These are phyloP conservation scores for Sabatieria punctata DNA, from an alignment of 2,888 invertebrate genomes.

Conservation along the genomic window DNA sequence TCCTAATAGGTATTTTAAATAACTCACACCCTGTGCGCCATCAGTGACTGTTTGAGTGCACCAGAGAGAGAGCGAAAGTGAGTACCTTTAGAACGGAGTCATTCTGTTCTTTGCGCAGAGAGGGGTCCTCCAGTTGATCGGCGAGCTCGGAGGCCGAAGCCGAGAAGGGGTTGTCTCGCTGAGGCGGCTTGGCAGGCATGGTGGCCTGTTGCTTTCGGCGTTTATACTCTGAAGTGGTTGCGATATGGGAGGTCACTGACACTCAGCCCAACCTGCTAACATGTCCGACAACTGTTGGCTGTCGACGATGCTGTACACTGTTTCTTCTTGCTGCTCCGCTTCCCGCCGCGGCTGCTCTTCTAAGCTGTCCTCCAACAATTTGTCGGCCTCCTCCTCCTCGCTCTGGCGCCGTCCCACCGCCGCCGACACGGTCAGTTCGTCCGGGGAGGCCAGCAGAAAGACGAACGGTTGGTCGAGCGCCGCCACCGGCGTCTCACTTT, in stretches of 20 bases:
- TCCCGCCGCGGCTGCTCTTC: too few species aligned
- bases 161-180: too few species aligned
- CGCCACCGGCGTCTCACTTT: conserved; percentile 4
- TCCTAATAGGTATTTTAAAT: too few species aligned
- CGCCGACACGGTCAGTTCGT: conserved; percentile 7
- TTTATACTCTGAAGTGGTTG: conserved; percentile 9
- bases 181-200: too few species aligned
- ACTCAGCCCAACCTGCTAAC: too few species aligned
- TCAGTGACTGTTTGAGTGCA: too few species aligned
- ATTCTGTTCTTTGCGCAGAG: conserved; percentile 56
- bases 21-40: too few species aligned
- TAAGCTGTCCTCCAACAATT: background rate
- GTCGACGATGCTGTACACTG: too few species aligned
- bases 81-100: conserved; percentile 61
- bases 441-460: background rate
- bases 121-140: conserved; percentile 24
- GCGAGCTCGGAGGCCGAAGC: too few species aligned
- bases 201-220: conserved; percentile 12
- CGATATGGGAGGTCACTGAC: too few species aligned
- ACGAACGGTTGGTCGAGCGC: background rate
- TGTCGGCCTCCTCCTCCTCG: background rate
- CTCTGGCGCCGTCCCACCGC: background rate
- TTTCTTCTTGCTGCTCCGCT: too few species aligned
- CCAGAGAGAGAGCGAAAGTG: background rate
- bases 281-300: too few species aligned